Conservation (phyloP, 2,113 vertebrate genomes). For the Andinoacara biseriatus region DNA sequence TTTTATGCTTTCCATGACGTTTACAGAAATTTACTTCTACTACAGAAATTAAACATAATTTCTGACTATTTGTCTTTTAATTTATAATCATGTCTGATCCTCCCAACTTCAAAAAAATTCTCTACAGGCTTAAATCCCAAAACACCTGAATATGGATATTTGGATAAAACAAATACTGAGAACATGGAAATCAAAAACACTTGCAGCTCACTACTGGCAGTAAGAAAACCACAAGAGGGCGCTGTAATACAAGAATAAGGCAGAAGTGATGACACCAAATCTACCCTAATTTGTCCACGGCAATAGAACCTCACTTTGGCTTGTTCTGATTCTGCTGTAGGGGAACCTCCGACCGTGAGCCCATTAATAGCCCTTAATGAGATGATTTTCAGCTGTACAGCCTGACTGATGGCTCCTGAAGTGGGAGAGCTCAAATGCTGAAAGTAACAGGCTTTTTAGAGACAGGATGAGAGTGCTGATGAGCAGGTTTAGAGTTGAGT, state of each 20-base stretch:
- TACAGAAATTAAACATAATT: too few relatives aligned
- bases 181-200: not conserved
- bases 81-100: too few relatives aligned
- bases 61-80: too few relatives aligned
- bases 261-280: conserved; percentile 11
- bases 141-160: too few relatives aligned
- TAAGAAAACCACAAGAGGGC: conserved; percentile 53
- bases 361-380: not conserved
- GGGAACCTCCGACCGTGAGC: not conserved
- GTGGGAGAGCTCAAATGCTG: not conserved
- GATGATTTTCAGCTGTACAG: not conserved
- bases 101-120: not conserved
- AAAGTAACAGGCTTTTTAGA: not conserved
- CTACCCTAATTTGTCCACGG: not conserved
- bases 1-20: not conserved
- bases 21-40: not conserved
- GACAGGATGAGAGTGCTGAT: too few relatives aligned
- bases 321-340: not conserved
- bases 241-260: conserved; percentile 15
- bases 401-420: not conserved
- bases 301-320: not conserved
- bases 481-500: not conserved
- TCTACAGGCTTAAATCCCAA: not conserved
- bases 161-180: too few relatives aligned
- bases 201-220: not conserved